Conservation (phyloP, 2,797 vertebrate species). For the Megaceryle alcyon region DNA sequence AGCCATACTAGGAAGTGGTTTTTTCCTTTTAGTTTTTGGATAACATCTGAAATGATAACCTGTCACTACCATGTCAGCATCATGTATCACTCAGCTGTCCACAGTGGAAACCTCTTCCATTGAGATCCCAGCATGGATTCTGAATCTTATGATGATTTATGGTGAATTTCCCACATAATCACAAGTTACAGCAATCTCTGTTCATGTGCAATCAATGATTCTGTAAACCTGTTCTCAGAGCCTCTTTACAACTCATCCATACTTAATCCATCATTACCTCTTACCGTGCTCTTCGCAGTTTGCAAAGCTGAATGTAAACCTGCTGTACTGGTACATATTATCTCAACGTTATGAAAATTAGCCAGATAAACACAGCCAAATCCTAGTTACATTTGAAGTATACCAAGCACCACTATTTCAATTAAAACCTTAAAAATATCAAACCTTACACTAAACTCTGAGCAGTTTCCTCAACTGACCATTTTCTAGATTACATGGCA, state of each 20-base stretch:
- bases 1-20: not conserved
- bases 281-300: not conserved
- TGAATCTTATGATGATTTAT: not conserved
- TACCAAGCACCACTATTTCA: not conserved
- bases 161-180: not conserved
- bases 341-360: not conserved
- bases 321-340: not conserved
- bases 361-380: not conserved
- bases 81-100: not conserved
- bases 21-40: not conserved
- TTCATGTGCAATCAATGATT: not conserved
- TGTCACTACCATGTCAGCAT: not conserved
- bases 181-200: not conserved
- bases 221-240: not conserved
- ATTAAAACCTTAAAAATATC: not conserved
- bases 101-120: not conserved
- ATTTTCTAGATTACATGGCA: not conserved
- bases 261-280: not conserved
- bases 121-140: not conserved
- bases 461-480: not conserved
- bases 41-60: not conserved
- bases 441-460: not conserved
- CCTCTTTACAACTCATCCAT: not conserved
- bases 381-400: not conserved
- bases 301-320: not conserved